A percentile compares a stretch with the other conserved stretches of the same genome.
These are phyloP conservation scores for Tachina grossa DNA, from an alignment of 2,888 invertebrate species.

Conservation along the genomic window DNA sequence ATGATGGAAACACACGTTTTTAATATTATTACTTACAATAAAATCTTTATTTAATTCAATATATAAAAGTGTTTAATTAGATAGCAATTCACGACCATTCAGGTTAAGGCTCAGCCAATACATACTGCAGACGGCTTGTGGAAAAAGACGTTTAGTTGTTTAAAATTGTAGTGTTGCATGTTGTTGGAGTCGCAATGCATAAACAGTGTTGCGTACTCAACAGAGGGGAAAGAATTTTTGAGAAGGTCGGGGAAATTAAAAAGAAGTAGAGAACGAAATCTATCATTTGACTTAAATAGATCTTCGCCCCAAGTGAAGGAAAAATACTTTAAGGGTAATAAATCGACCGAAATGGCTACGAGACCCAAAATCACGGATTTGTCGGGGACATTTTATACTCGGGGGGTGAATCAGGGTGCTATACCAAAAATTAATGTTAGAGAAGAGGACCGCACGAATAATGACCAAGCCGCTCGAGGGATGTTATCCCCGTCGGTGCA, in stretches of 20 bases:
- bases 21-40: no score
- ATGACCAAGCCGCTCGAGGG: not conserved
- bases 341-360: not conserved
- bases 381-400: not conserved
- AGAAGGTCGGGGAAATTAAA: not conserved
- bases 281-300: constrained; percentile 18
- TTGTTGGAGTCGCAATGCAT: no score
- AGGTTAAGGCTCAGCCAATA: no score
- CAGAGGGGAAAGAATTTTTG: not conserved
- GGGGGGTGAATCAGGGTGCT: not conserved
- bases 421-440: not conserved
- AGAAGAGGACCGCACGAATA: no score
- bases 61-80: no score
- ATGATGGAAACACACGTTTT: no score
- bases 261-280: constrained; percentile 3
- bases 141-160: no score
- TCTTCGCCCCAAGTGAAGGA: constrained; percentile 22
- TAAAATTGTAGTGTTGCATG: no score
- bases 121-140: no score
- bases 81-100: no score
- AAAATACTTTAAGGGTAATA: not conserved
- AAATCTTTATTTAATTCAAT: no score
- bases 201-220: no score
- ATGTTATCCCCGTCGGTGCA: not conserved
- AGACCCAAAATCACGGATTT: not conserved